Base-by-base conservation (phyloP, 2,113 vertebrate genomes). In the Epinephelus lanceolatus region DNA sequence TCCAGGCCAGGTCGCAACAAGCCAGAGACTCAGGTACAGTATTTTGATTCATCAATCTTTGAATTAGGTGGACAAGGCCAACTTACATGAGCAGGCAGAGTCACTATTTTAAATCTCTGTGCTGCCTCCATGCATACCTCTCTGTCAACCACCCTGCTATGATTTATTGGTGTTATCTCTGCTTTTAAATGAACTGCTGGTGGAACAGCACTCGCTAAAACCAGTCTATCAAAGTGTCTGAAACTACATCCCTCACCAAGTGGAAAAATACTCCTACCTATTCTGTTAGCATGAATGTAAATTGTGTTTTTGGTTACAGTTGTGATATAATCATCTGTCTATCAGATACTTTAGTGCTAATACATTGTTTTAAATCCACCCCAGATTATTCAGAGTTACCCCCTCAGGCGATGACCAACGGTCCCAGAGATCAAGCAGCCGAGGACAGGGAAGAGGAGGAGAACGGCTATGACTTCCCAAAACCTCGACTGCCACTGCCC, bases 381-480 rank as follows among this genome's bases (percentile, higher is more conserved):
- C 27, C 72, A 96, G 95, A 96, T 77, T 96, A 96, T 80, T 95
- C 96, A 1, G 95, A 96, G 62, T 80, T 96, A 66, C 96, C 95
- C 18, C 92, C 95, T 51, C 63, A 85, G 59, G 52, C 92, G 57
- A 42, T 90, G 90, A 86, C 92, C 65, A 92, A 92, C 11, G 85
- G 94, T 77, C 94, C 95, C 62, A 88, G 93, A 93, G 96, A 96
- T 7, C 94, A 68, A 0, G 27, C 78, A 6, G 80, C 23, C 0
- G 90, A 92, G 0, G 89, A 92, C 6, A 61, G 25, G 40, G 97
- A 96, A 18, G 97, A 97, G 0, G 96, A 97, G 14, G 97, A 99
- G 0, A 96, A 96, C 2, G 94, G 97, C 19, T 99, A 98, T 1
- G 97, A 99, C 21, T 84, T 97, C 60, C 98, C 98, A 51, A 98